These are phyloP conservation scores for Tympanoctomys barrerae DNA, from an alignment of 2,797 vertebrate genomes.

Conservation along the genomic window DNA sequence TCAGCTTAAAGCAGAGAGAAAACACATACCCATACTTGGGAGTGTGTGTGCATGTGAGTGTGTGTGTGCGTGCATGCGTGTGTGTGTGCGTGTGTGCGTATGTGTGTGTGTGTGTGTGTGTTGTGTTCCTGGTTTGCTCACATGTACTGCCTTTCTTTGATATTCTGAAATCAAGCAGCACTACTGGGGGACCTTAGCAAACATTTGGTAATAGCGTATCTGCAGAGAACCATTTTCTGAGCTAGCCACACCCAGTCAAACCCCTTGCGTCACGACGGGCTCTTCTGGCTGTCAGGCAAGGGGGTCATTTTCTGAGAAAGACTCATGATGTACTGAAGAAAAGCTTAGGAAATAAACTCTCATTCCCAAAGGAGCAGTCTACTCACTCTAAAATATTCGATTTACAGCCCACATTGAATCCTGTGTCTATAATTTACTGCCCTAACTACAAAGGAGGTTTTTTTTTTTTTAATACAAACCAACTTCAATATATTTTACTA, in stretches of 20 bases:
- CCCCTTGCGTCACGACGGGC: background rate
- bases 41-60: background rate
- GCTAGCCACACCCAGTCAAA: slow-evolving; percentile 54
- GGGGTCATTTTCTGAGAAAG: slow-evolving; percentile 68
- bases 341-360: slow-evolving; percentile 83
- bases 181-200: slow-evolving; percentile 59
- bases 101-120: too few relatives aligned
- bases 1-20: background rate
- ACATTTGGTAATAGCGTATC: slow-evolving; percentile 58
- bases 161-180: slow-evolving; percentile 68
- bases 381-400: slow-evolving; percentile 80
- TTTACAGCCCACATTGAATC: slow-evolving; percentile 75
- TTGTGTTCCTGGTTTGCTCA: background rate
- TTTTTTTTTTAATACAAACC: slow-evolving; percentile 73
- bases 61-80: background rate
- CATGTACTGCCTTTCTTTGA: slow-evolving; percentile 29
- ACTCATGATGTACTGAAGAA: slow-evolving; percentile 76
- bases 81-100: background rate
- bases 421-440: slow-evolving; percentile 81
- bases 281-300: slow-evolving; percentile 68
- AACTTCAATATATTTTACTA: slow-evolving; percentile 80
- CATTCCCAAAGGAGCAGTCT: slow-evolving; percentile 83
- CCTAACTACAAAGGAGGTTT: slow-evolving; percentile 80
- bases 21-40: background rate
- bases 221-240: slow-evolving; percentile 41